Evolutionary conservation across 1,140 invertebrate species (phyloP), one percentile per base, ranked within the genome.

Genomic region (Drosophila bocki): DNA sequence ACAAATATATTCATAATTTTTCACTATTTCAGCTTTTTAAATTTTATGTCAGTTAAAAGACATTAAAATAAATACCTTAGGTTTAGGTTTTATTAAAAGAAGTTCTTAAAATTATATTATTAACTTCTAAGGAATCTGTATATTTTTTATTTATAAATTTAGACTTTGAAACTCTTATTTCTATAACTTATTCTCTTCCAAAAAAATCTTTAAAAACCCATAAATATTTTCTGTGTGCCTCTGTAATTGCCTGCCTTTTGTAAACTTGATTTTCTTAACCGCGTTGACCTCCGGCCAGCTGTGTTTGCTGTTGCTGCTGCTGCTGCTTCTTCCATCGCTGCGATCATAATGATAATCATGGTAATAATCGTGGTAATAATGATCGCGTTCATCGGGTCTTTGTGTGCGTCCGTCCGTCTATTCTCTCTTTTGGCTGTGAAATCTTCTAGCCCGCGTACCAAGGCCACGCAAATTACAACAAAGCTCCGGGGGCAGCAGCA

Each of bases 401-500:
- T 72, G 69, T 72, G 68, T 41, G 29, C 17, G 26, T 39, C 29
- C 17, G 26, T 39, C 29, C 45, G 75, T 78, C 68, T 75, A 72
- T 76, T 68, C 65, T 78, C 69, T 82, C 67, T 75, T 78, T 75
- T 56, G 71, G 63, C 76, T 83, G 80, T 80, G 80, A 83, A 83
- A 83, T 83, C 76, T 83, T 83, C 80, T 79, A 83, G 54, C 63
- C 61, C 60, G 45, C 41, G 65, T 45, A 48, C 67, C 78, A 88
- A 90, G 85, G 85, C 78, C 78, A 85, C 45, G 32, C 54, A 82
- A 88, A 88, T 88, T 88, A 88, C 85, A 88, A 90, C 72, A 85
- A 74, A 72, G 47, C 57, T 61, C 47, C 57, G 54, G 56, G 56
- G 56, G 56, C 57, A 67, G 42, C 84, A 63, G 78, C 82, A 88